These are phyloP conservation scores for Amblyopsis rosae DNA, from an alignment of 2,113 vertebrate species.

Conservation along the genomic window DNA sequence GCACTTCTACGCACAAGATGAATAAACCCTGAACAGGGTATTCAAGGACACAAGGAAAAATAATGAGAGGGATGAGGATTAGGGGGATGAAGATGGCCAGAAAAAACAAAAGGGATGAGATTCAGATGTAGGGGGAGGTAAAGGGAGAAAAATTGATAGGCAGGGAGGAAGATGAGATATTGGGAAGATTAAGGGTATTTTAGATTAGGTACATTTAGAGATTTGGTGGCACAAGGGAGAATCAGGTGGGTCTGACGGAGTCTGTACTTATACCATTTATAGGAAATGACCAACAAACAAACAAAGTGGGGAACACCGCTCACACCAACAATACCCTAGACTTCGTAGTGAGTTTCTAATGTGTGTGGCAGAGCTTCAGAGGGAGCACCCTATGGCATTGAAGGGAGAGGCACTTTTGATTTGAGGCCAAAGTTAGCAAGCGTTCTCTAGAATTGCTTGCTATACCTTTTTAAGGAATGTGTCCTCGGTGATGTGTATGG, in stretches of 20 bases:
- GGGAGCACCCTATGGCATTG: too few relatives aligned
- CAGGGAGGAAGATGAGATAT: neutral
- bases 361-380: neutral
- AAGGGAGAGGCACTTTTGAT: too few relatives aligned
- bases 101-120: neutral
- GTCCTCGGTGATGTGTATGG: slow-evolving; percentile 9
- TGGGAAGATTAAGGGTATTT: neutral
- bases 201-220: neutral
- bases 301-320: neutral
- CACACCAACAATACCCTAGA: neutral
- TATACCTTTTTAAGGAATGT: slow-evolving; percentile 29
- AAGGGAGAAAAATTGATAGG: neutral
- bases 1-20: slow-evolving; percentile 46
- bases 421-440: too few relatives aligned
- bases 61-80: slow-evolving; percentile 42
- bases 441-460: neutral
- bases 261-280: too few relatives aligned
- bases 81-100: slow-evolving; percentile 31
- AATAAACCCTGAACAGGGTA: slow-evolving; percentile 17
- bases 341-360: slow-evolving; percentile 28
- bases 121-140: slow-evolving; percentile 4
- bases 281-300: neutral
- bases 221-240: neutral
- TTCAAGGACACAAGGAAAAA: slow-evolving; percentile 39
- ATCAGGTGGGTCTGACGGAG: slow-evolving; percentile 35